These are phyloP conservation scores for Eupithecia inturbata DNA, from an alignment of 2,888 invertebrate species.

Conservation along the genomic window DNA sequence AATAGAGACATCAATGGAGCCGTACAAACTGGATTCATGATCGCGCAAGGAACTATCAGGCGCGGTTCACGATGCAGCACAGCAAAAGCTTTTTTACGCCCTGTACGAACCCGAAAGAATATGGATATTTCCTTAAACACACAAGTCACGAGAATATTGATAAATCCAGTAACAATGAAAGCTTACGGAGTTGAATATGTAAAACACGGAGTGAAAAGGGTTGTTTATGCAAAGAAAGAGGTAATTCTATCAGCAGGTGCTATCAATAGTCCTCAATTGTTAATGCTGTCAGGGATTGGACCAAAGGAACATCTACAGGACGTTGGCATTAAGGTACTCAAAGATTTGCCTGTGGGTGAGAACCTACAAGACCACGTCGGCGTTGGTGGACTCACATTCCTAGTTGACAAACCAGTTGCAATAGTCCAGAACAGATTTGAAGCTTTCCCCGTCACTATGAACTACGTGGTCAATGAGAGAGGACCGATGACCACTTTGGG, in stretches of 20 bases:
- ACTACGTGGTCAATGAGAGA: slow-evolving; percentile 90
- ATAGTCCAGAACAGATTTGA: slow-evolving; percentile 92
- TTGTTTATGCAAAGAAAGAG: slow-evolving; percentile 90
- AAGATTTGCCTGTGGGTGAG: slow-evolving; percentile 90
- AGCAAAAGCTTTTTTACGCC: slow-evolving; percentile 93
- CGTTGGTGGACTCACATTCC: slow-evolving; percentile 91
- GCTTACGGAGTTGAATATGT: slow-evolving; percentile 92
- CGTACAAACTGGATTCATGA: slow-evolving; percentile 91
- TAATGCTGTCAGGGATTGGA: slow-evolving; percentile 95
- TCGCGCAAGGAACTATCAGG: slow-evolving; percentile 91
- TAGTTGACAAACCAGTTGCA: slow-evolving; percentile 92
- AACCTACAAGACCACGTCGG: slow-evolving; percentile 95
- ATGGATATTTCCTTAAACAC: slow-evolving; percentile 92
- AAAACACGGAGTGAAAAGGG: slow-evolving; percentile 87
- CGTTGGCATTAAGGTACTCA: slow-evolving; percentile 88
- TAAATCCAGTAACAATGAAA: slow-evolving; percentile 89
- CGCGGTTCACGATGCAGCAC: slow-evolving; percentile 93
- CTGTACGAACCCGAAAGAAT: slow-evolving; percentile 89
- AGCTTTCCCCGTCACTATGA: slow-evolving; percentile 91
- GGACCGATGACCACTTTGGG: slow-evolving; percentile 95
- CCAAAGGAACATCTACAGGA: slow-evolving; percentile 88
- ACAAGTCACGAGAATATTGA: slow-evolving; percentile 89
- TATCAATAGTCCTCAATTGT: slow-evolving; percentile 94
- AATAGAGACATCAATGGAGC: slow-evolving; percentile 93
- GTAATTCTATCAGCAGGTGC: slow-evolving; percentile 95